These are phyloP conservation scores for Poicephalus gulielmi DNA, from an alignment of 2,113 vertebrate genomes.

Conservation along the genomic window DNA sequence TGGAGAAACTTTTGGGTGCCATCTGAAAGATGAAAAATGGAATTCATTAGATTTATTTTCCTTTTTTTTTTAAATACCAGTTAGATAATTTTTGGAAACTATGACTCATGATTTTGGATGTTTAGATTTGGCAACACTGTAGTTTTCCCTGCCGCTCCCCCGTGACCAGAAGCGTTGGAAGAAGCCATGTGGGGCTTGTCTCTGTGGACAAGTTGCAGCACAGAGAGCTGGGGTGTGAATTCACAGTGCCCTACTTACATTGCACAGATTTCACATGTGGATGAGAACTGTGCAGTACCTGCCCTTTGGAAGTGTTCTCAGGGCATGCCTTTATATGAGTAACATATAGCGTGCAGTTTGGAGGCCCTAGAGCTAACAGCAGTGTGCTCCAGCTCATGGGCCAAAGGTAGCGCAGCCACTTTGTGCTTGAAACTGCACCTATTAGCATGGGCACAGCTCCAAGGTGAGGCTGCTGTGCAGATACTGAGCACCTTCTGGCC, in stretches of 20 bases:
- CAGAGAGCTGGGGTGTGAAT: constrained; percentile 26
- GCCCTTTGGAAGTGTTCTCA: not conserved
- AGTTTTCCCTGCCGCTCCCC: not conserved
- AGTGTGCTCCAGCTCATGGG: not conserved
- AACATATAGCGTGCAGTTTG: accelerated
- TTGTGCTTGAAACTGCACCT: accelerated
- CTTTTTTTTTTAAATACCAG: not conserved
- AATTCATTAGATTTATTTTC: not conserved
- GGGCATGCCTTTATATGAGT: not conserved
- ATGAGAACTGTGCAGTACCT: not conserved
- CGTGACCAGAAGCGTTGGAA: not conserved
- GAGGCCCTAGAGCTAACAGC: not conserved
- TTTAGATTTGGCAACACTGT: not conserved
- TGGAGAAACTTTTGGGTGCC: constrained; percentile 32
- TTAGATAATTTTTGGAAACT: constrained; percentile 50
- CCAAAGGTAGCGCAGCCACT: not conserved
- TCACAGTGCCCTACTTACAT: not conserved
- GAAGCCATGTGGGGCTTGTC: not conserved
- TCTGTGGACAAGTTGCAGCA: not conserved
- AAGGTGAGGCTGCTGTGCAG: not conserved
- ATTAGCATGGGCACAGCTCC: accelerated
- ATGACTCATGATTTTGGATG: constrained; percentile 35
- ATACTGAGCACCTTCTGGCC: not conserved
- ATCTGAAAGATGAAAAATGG: not conserved
- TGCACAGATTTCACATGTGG: not conserved